These are phyloP conservation scores for Hippocampus comes DNA, from an alignment of 2,113 vertebrate species.

Conservation along the genomic window DNA sequence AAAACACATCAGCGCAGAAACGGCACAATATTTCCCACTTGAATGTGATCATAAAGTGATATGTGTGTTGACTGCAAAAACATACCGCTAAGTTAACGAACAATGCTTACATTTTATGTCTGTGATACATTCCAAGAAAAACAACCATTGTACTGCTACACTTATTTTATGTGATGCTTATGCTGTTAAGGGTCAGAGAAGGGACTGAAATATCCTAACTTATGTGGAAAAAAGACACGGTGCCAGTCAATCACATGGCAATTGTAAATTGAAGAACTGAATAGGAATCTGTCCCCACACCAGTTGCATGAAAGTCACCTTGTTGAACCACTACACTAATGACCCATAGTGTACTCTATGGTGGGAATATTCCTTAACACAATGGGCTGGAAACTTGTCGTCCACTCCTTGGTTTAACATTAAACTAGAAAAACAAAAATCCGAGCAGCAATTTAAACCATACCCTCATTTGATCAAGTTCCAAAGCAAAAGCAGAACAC, in stretches of 20 bases:
- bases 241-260: slow-evolving; percentile 2
- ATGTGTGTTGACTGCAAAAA: background rate
- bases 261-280: background rate
- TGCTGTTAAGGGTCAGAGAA: background rate
- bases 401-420: background rate
- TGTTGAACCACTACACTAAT: background rate
- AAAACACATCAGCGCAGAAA: background rate
- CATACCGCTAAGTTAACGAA: background rate
- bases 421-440: background rate
- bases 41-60: background rate
- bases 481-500: slow-evolving; percentile 7
- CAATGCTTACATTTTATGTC: background rate
- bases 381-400: background rate
- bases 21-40: background rate
- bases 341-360: background rate
- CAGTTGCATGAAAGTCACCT: background rate
- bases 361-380: background rate
- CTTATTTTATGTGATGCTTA: background rate
- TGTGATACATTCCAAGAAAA: background rate
- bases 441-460: background rate
- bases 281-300: background rate
- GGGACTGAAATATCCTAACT: background rate
- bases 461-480: background rate
- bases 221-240: background rate
- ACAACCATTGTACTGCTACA: background rate